Conservation (phyloP, 2,113 vertebrate genomes). For the Microcebus tavaratra region DNA sequence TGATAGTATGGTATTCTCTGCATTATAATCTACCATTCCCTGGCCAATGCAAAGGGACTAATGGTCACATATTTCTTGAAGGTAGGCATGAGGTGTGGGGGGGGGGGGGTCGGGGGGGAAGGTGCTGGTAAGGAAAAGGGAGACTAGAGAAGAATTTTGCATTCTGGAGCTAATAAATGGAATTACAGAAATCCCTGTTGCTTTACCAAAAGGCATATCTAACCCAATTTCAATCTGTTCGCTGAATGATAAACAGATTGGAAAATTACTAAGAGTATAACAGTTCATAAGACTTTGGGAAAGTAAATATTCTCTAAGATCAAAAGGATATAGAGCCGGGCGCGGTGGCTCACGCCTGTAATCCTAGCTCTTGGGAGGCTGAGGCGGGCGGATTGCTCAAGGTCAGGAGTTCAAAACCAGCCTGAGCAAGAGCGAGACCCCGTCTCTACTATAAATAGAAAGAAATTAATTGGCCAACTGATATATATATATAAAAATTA, state of each 20-base stretch:
- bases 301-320: conserved; percentile 15
- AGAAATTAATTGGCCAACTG: no score
- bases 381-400: no score
- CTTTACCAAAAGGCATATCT: neutral
- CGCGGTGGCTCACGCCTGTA: no score
- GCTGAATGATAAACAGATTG: conserved; percentile 24
- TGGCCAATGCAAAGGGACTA: fast-evolving
- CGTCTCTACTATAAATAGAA: no score
- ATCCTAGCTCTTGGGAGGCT: no score
- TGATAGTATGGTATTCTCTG: neutral
- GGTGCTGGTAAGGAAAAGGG: neutral
- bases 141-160: neutral
- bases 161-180: neutral
- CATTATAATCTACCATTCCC: neutral
- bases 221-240: conserved; percentile 45
- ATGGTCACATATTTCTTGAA: neutral
- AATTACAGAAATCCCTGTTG: neutral
- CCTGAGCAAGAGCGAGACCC: no score
- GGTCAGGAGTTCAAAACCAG: no score
- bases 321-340: neutral
- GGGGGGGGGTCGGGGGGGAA: neutral
- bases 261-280: conserved; percentile 10
- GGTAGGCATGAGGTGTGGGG: neutral
- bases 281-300: neutral
- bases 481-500: no score